These are phyloP conservation scores for Steromphala cineraria DNA, from an alignment of 2,888 invertebrate genomes.

Conservation along the genomic window DNA sequence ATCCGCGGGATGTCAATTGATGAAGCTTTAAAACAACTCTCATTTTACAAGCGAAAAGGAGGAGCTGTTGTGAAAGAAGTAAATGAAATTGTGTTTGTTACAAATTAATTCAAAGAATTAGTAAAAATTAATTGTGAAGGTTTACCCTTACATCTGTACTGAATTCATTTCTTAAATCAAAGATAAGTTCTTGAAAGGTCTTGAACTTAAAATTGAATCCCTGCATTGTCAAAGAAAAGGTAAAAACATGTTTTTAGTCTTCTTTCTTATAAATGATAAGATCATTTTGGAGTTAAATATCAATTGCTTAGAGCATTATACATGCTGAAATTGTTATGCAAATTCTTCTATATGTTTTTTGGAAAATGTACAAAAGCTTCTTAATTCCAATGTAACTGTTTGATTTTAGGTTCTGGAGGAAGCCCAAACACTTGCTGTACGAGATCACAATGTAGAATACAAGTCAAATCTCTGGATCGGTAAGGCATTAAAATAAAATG, in stretches of 20 bases:
- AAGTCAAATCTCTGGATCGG: slow-evolving; percentile 94
- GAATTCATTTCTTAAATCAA: too few species aligned
- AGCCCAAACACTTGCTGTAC: slow-evolving; percentile 91
- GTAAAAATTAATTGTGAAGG: not conserved
- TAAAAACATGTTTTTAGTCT: too few species aligned
- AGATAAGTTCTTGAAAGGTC: too few species aligned
- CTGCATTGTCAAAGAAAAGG: too few species aligned
- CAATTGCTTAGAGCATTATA: too few species aligned
- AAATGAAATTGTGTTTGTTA: not conserved
- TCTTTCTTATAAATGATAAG: too few species aligned
- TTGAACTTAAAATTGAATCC: too few species aligned
- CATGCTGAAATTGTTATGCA: too few species aligned
- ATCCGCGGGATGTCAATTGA: slow-evolving; percentile 94
- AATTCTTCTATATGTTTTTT: too few species aligned
- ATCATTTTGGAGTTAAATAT: too few species aligned
- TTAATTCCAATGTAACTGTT: not conserved
- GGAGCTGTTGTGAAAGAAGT: slow-evolving; percentile 73
- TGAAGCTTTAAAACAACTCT: slow-evolving; percentile 93
- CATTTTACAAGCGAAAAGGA: slow-evolving; percentile 83
- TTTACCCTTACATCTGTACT: too few species aligned
- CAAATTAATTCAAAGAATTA: not conserved
- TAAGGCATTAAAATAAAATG: slow-evolving; percentile 63
- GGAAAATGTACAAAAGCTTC: too few species aligned
- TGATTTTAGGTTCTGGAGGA: slow-evolving; percentile 84
- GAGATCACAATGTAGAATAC: slow-evolving; percentile 93